Base-by-base conservation (phyloP, 2,113 vertebrate genomes). In the Chionodraco myersi region DNA sequence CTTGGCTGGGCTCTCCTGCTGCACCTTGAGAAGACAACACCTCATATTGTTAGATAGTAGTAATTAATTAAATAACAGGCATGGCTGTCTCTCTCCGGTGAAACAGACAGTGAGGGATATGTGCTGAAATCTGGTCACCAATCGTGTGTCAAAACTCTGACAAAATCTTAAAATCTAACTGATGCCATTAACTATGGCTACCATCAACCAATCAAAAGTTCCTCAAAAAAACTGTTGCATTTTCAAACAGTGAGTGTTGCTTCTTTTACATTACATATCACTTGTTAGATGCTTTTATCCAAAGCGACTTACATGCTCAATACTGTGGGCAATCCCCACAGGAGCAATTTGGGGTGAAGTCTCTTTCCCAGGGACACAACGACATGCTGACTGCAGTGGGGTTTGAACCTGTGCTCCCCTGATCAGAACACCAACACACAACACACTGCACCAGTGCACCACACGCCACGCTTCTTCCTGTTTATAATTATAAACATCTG, bases 1-100 rank as follows among this genome's bases (percentile, higher is more conserved):
- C 90, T 98, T 98, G 10, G 95, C 94, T 86, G 97, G 96, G 88
- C 95, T 96, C 92, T 98, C 97, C 92, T 95, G 95, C 92, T 97
- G 96, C 92, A 96, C 96, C 97, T 98, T 94, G 87, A 92, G 6
- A 5, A 58, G 51, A 86, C 3, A 64, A 45, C 2, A 73, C 7
- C 47, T 44, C 36, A 70, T 8, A 34, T 16, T 30, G 36, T 15
- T 16, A 15, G 36, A 60, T 60, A 36, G 34, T 36, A 41, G 8
- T 2, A 60, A 34, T 13, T 36, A 58, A 30, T 34, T 58, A 58
- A 34, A 59, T 30, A 56, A 56, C 54, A 23, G 14, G 15, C 30
- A 36, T 18, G 51, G 10, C 5, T n/a, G 10, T 41, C 12, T 21
- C n/a, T 41, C 12, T 21, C n/a, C 0, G 11, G 23, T 54, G 14